These are phyloP conservation scores for Heliconius hewitsoni DNA, from an alignment of 1,140 invertebrate genomes.

Conservation along the genomic window DNA sequence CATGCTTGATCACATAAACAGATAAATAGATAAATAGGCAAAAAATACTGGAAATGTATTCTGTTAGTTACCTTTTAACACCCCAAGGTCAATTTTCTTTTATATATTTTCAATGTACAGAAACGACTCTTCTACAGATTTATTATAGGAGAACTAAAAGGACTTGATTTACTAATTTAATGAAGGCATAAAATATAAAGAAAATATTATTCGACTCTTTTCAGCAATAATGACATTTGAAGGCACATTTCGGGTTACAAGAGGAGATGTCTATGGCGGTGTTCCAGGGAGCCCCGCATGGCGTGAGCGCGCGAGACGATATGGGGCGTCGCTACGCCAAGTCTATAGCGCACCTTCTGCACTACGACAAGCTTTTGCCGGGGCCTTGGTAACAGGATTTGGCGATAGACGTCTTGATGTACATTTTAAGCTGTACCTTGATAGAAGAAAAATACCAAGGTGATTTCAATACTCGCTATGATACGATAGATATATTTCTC, in stretches of 20 bases:
- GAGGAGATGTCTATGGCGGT: constrained; percentile 85
- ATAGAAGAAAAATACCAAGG: constrained; percentile 88
- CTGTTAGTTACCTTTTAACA: too few species aligned
- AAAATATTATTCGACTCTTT: constrained; percentile 27
- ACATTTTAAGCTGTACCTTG: constrained; percentile 87
- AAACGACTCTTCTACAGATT: too few species aligned
- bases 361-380: constrained; percentile 84
- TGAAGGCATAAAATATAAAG: too few species aligned
- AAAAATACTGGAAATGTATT: too few species aligned
- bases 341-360: constrained; percentile 79
- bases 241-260: constrained; percentile 85
- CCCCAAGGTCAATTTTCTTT: too few species aligned
- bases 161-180: too few species aligned
- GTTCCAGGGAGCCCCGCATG: constrained; percentile 65
- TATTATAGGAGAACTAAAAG: too few species aligned
- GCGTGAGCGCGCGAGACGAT: constrained; percentile 77
- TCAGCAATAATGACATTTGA: constrained; percentile 86
- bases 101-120: too few species aligned
- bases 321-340: constrained; percentile 82
- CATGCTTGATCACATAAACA: too few species aligned
- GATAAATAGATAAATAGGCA: too few species aligned
- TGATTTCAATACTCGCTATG: constrained; percentile 45
- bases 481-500: background rate
- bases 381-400: constrained; percentile 85
- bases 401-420: constrained; percentile 87